These are phyloP conservation scores for Papilio polytes DNA, from an alignment of 1,140 invertebrate genomes.

Conservation along the genomic window DNA sequence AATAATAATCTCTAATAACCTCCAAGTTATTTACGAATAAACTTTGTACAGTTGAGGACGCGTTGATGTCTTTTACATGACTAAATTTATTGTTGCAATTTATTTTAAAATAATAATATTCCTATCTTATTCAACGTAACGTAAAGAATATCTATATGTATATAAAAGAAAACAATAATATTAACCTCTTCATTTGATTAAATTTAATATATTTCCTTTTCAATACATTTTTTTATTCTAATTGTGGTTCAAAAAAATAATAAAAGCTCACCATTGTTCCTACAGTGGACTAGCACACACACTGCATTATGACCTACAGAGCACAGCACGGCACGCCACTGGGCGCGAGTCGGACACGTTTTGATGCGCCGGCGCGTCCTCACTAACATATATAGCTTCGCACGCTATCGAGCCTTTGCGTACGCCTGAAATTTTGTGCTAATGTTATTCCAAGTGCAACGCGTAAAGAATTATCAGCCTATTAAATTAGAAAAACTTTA, in stretches of 20 bases:
- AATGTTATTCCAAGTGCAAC: constrained; percentile 36
- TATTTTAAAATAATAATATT: background rate
- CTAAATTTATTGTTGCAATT: background rate
- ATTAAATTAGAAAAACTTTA: background rate
- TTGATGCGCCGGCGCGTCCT: constrained; percentile 40
- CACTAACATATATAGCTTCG: constrained; percentile 46
- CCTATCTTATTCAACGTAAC: background rate
- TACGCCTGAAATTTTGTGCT: constrained; percentile 43
- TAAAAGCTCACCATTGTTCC: constrained; percentile 49
- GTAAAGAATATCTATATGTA: background rate
- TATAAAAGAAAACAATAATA: background rate
- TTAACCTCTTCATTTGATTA: too few relatives aligned
- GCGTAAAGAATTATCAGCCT: background rate
- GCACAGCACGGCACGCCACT: constrained; percentile 41
- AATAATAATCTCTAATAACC: background rate
- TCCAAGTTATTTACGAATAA: background rate
- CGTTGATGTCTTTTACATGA: constrained; percentile 13
- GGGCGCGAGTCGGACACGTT: constrained; percentile 40
- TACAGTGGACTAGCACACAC: constrained; percentile 44
- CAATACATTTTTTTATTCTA: background rate
- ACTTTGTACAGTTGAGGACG: background rate
- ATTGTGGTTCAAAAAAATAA: constrained; percentile 1
- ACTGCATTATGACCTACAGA: constrained; percentile 46
- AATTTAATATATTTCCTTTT: background rate
- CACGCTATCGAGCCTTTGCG: constrained; percentile 37